Evolutionary conservation across 1,140 invertebrate species (phyloP), one percentile per base, ranked within the genome.

Genomic region (Batillaria attramentaria): DNA sequence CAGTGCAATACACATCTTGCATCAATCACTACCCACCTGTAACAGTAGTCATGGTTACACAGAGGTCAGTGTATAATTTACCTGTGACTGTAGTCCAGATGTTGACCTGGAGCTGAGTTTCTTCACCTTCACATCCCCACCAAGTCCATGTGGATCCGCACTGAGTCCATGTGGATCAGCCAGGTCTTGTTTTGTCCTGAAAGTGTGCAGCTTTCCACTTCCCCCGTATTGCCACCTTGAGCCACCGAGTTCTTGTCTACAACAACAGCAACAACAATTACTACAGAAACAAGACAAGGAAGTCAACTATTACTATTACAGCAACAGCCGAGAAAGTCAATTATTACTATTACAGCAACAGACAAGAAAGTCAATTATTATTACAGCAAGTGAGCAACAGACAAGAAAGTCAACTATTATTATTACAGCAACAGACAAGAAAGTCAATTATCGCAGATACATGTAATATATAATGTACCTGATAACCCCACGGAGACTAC

Each of bases 141-240:
- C n/a, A n/a, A n/a, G n/a, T n/a, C n/a, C n/a, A n/a, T n/a, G n/a
- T n/a, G n/a, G n/a, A n/a, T n/a, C n/a, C n/a, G n/a, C n/a, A n/a
- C n/a, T n/a, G n/a, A n/a, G n/a, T n/a, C n/a, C n/a, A n/a, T 31
- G 39, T 20, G 42, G 50, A 60, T 82, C 79, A 93, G 72, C 69
- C 39, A 88, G 94, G 84, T 98, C 85, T 41, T 77, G 78, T 41
- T 75, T 78, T 18, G 81, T 82, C 62, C 81, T 83, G 80, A 87
- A 88, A 16, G 81, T 84, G 39, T 69, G 76, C 28, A 88, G 54
- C 75, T 85, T 87, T 28, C 87, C 87, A 28, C 73, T 78, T 43
- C 84, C 87, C 41, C 87, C 87, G 84, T 86, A 84, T 50, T 85
- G 78, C 87, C 87, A 88, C 41, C 81, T 85, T 41, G 87, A 79